These are phyloP conservation scores for Kryptolebias marmoratus DNA, from an alignment of 2,113 vertebrate genomes.

Conservation along the genomic window DNA sequence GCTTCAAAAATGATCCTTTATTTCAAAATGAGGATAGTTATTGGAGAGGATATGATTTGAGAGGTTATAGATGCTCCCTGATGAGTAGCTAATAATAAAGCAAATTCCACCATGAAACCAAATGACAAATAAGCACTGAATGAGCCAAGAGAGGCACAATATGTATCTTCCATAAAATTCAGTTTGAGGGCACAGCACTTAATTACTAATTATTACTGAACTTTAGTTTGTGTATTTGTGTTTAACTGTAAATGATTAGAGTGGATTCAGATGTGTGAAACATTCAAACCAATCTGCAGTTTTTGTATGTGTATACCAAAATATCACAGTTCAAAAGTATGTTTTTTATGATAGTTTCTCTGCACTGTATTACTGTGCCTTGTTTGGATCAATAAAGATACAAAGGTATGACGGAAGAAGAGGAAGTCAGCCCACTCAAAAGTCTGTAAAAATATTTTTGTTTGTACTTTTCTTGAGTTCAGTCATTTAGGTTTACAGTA, in stretches of 20 bases:
- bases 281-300: background rate
- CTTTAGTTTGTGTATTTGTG: no score
- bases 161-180: background rate
- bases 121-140: background rate
- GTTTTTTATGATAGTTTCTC: background rate
- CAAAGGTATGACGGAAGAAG: no score
- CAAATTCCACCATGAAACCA: background rate
- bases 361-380: no score
- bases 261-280: background rate
- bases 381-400: no score
- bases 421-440: no score
- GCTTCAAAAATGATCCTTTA: background rate
- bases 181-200: background rate
- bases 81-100: background rate
- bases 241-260: background rate
- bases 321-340: background rate
- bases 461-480: no score
- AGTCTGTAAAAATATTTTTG: no score
- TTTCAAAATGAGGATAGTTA: conserved; percentile 3
- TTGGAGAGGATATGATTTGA: background rate
- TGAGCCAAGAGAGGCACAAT: background rate
- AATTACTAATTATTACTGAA: background rate
- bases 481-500: no score
- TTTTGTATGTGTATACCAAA: background rate
- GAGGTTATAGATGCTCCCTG: background rate